These are phyloP conservation scores for Auanema freiburgensis DNA, from an alignment of 2,888 invertebrate genomes.

Conservation along the genomic window DNA sequence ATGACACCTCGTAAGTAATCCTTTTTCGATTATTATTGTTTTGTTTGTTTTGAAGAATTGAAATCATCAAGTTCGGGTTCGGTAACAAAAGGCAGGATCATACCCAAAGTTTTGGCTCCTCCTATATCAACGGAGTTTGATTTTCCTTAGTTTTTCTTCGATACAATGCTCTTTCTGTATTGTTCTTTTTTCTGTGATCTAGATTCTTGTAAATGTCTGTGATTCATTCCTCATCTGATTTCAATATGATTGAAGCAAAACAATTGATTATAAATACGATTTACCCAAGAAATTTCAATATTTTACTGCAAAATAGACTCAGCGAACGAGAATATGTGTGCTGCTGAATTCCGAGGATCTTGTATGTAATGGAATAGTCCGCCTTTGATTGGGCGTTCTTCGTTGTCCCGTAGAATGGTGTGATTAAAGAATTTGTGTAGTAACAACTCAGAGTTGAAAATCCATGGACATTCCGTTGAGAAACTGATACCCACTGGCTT, in stretches of 20 bases:
- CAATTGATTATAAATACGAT: no score
- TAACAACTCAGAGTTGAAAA: neutral
- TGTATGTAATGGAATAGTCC: conserved; percentile 43
- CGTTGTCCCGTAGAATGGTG: conserved; percentile 10
- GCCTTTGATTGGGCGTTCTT: conserved; percentile 29
- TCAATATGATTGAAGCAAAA: no score
- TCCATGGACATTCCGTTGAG: neutral
- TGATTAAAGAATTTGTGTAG: conserved; percentile 8
- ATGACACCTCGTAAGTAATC: no score
- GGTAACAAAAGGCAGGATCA: no score
- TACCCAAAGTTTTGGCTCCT: no score
- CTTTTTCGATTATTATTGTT: no score
- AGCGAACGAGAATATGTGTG: conserved; percentile 49
- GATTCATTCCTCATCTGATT: no score
- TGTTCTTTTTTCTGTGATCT: no score
- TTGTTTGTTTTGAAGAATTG: no score
- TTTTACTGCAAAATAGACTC: conserved; percentile 30
- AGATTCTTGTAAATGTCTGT: no score
- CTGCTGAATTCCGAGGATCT: conserved; percentile 35
- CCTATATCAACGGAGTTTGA: neutral
- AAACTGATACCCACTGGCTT: neutral
- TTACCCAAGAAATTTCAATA: conserved; percentile 3
- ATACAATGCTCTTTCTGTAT: no score
- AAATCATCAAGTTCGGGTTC: no score
- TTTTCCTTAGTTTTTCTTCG: neutral